These are phyloP conservation scores for Brachylomia viminalis DNA, from an alignment of 2,888 invertebrate genomes.

Conservation along the genomic window DNA sequence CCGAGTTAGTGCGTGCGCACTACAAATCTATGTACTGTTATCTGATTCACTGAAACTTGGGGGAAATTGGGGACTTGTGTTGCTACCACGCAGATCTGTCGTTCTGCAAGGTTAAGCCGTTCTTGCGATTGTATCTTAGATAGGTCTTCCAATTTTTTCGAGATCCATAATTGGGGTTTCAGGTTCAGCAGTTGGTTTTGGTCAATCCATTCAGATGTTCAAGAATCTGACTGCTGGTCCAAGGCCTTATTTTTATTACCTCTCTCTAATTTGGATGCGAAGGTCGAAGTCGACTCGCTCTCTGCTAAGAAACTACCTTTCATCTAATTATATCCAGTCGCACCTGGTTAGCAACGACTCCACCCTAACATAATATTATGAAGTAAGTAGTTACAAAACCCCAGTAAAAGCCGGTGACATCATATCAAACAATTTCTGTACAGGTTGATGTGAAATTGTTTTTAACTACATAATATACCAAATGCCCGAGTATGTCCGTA, in stretches of 20 bases:
- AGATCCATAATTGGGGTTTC: not conserved
- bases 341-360: constrained; percentile 1
- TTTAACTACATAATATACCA: constrained; percentile 64
- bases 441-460: constrained; percentile 66
- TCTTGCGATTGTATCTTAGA: not conserved
- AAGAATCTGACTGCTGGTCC: not conserved
- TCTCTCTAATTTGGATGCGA: not conserved
- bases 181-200: not conserved
- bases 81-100: not conserved
- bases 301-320: not conserved
- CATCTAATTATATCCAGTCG: not conserved
- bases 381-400: constrained; percentile 10
- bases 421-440: constrained; percentile 45
- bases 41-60: constrained; percentile 23
- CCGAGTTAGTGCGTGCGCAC: constrained; percentile 15
- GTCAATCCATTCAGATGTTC: not conserved
- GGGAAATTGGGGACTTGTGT: not conserved
- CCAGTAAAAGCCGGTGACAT: constrained; percentile 36
- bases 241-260: not conserved
- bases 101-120: not conserved
- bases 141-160: not conserved
- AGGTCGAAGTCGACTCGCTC: not conserved
- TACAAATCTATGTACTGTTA: constrained; percentile 34
- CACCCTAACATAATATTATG: not conserved
- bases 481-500: constrained; percentile 69